Base-by-base conservation (phyloP, 2,888 invertebrate species). In the Notodonta ziczac region DNA sequence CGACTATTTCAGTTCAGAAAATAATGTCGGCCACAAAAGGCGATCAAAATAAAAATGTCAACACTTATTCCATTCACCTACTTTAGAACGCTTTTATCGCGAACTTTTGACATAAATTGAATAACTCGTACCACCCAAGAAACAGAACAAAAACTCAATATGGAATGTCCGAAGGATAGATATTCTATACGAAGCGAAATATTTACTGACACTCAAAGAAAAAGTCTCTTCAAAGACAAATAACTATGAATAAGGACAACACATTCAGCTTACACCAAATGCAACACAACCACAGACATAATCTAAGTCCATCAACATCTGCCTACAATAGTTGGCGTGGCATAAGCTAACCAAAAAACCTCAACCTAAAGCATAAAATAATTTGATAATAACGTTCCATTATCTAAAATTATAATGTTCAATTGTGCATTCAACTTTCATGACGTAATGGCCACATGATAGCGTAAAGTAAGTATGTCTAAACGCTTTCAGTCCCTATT, bases 31-130 rank as follows among this genome's bases (percentile, higher is more conserved):
- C 71, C 65, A 48, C 53, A 70, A 63, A 73, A 61, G 70, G 68
- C 55, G n/a, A 59, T 8, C 10, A 35, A 72, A 72, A 57, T 72
- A 63, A 57, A 63, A 70, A 69, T 62, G 61, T 61, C 55, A 57
- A 62, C 70, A 76, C 78, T 72, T 77, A 77, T 81, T 74, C 74
- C 72, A 73, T 66, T 72, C 69, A 67, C 71, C 73, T 76, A 69
- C 75, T 78, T 74, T 75, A 76, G 79, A 82, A 74, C 73, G 72
- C 80, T 78, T 80, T 81, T 82, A 81, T 82, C 81, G 72, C 42
- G 58, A 69, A 72, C 68, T 76, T 65, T 62, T 68, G 69, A 81
- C 76, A 78, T 81, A 80, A 78, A 82, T 67, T 75, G 77, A 76
- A 67, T 67, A 67, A 62, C 69, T 63, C 73, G 73, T 76, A 75